phyloP scores from a whole-genome alignment of 1,140 invertebrate genomes.

The Pectinophora gossypiella region DNA sequence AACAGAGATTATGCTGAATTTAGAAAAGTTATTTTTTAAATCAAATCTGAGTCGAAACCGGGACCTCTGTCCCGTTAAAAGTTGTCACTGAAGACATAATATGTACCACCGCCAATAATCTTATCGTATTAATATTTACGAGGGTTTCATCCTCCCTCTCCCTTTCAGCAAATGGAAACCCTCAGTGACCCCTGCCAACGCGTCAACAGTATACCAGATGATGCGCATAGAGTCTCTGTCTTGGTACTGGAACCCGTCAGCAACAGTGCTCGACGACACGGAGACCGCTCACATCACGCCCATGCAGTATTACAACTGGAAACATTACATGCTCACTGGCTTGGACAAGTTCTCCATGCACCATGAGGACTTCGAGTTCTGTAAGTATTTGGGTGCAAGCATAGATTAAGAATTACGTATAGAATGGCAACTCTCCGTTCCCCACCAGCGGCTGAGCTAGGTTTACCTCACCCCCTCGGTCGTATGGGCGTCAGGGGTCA shows the following conservation, averaged over 20 bases:
- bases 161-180: slow-evolving; percentile 86
- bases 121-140: too few relatives aligned
- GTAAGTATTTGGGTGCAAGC: slow-evolving; percentile 72
- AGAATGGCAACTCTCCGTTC: too few relatives aligned
- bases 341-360: slow-evolving; percentile 87
- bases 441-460: too few relatives aligned
- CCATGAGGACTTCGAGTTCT: slow-evolving; percentile 81
- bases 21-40: too few relatives aligned
- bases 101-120: too few relatives aligned
- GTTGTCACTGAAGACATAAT: too few relatives aligned
- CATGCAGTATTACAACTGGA: slow-evolving; percentile 79
- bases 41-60: too few relatives aligned
- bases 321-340: slow-evolving; percentile 82
- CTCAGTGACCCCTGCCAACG: slow-evolving; percentile 77
- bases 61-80: too few relatives aligned
- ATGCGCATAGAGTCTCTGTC: slow-evolving; percentile 86
- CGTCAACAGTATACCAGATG: slow-evolving; percentile 85
- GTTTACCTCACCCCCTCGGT: too few relatives aligned
- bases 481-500: too few relatives aligned
- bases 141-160: not conserved
- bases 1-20: too few relatives aligned
- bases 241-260: slow-evolving; percentile 84
- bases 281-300: slow-evolving; percentile 75
- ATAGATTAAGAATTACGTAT: too few relatives aligned
- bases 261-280: slow-evolving; percentile 68